Percentiles rank a stretch among this genome's conserved stretches.
Conservation (phyloP, 37 sponge, comb jelly and placozoan species). For the Beroe ovata region DNA sequence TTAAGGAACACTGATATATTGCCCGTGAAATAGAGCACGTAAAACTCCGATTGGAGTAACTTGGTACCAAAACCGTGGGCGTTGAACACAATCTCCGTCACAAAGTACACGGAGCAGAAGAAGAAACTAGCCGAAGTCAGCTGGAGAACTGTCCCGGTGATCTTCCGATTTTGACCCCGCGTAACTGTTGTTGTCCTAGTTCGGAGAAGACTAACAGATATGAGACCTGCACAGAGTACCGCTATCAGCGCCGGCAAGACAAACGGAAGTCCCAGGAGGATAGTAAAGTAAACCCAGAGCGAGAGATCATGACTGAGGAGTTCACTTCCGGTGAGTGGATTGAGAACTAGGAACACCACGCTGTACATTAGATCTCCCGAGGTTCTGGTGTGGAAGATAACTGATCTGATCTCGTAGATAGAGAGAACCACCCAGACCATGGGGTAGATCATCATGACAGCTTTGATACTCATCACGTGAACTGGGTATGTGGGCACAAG, state of each 20-base stretch:
- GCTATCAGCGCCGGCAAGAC: not conserved
- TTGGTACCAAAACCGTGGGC: no score
- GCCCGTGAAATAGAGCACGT: not conserved
- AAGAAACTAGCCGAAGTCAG: not conserved
- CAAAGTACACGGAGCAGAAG: not conserved
- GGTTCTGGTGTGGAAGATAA: not conserved
- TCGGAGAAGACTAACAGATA: not conserved
- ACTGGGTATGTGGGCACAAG: not conserved
- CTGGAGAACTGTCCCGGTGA: constrained; percentile 31
- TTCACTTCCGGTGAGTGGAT: not conserved
- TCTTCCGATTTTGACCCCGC: not conserved
- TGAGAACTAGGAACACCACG: constrained; percentile 17
- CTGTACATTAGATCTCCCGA: not conserved
- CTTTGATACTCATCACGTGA: not conserved
- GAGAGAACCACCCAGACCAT: not conserved
- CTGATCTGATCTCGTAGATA: not conserved
- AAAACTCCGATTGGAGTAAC: not conserved
- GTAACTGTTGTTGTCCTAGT: not conserved
- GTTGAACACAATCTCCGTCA: not conserved
- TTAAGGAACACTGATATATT: not conserved
- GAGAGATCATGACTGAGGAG: not conserved
- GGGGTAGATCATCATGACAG: not conserved
- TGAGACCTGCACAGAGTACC: not conserved
- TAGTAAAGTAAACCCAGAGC: not conserved
- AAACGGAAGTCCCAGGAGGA: constrained; percentile 4